Conservation (phyloP, 2,888 invertebrate genomes). For the Drosophila pseudotalamancana region DNA sequence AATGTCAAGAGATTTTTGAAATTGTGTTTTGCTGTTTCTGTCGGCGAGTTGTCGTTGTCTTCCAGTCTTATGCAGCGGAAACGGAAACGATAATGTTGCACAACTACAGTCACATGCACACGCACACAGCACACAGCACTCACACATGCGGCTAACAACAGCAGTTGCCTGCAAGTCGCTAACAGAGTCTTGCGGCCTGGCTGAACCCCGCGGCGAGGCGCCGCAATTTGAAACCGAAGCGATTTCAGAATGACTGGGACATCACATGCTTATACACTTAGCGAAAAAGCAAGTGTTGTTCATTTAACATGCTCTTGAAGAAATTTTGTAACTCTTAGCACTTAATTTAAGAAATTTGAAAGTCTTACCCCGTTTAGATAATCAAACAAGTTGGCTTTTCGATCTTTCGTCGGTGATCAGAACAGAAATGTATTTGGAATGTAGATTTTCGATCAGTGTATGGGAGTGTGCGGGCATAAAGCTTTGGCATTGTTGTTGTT, state of each 20-base stretch:
- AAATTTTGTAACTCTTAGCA: no score
- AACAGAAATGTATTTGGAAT: neutral
- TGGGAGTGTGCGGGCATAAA: constrained; percentile 6
- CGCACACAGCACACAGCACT: constrained; percentile 5
- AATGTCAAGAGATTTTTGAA: constrained; percentile 74
- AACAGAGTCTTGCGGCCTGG: constrained; percentile 18
- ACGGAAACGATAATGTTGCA: constrained; percentile 65
- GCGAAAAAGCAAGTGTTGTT: neutral
- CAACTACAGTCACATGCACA: constrained; percentile 4
- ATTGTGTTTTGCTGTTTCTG: constrained; percentile 63
- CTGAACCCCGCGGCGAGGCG: constrained; percentile 2
- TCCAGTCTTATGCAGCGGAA: constrained; percentile 58
- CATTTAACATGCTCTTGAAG: no score
- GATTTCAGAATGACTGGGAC: constrained; percentile 5
- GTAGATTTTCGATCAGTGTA: neutral
- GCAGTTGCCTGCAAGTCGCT: neutral
- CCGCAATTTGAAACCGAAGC: constrained; percentile 15
- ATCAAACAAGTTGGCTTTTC: no score
- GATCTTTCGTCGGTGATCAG: neutral
- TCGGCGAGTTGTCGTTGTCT: constrained; percentile 33
- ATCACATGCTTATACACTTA: neutral
- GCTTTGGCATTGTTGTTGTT: neutral
- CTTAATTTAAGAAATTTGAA: neutral
- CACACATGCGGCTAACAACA: neutral
- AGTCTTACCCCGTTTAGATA: no score